These are phyloP conservation scores for Sphaeridia pumilis DNA, from an alignment of 2,888 invertebrate genomes.

Conservation along the genomic window DNA sequence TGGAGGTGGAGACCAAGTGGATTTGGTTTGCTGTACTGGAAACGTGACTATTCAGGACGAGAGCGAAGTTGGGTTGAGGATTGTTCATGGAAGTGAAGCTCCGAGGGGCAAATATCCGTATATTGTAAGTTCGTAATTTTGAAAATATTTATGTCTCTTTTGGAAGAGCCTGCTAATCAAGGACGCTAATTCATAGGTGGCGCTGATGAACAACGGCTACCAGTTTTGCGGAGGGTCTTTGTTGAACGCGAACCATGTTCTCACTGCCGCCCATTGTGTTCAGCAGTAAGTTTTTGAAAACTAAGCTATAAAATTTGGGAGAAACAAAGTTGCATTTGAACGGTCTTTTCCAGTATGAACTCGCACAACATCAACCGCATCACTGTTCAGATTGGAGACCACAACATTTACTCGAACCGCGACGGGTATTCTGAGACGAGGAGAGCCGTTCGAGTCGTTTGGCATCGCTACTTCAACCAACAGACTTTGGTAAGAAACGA, in stretches of 20 bases:
- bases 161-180: neutral
- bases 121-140: neutral
- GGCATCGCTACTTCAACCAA: slow-evolving; percentile 71
- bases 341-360: slow-evolving; percentile 55
- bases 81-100: neutral
- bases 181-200: neutral
- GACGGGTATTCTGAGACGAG: slow-evolving; percentile 46
- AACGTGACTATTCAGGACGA: neutral
- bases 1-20: no score
- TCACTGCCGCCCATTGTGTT: slow-evolving; percentile 37
- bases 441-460: slow-evolving; percentile 66
- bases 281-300: slow-evolving; percentile 32
- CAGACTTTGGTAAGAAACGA: slow-evolving; percentile 60
- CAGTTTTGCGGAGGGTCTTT: slow-evolving; percentile 7
- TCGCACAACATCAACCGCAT: slow-evolving; percentile 76
- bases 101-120: slow-evolving; percentile 3
- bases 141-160: neutral
- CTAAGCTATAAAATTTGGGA: neutral
- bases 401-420: slow-evolving; percentile 62
- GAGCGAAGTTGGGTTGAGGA: neutral
- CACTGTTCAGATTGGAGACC: slow-evolving; percentile 68
- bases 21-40: slow-evolving; percentile 1
- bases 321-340: neutral
- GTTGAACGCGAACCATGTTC: slow-evolving; percentile 38
- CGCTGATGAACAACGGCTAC: slow-evolving; percentile 5